Conservation (phyloP, 2,113 vertebrate genomes). For the Nanorana parkeri region DNA sequence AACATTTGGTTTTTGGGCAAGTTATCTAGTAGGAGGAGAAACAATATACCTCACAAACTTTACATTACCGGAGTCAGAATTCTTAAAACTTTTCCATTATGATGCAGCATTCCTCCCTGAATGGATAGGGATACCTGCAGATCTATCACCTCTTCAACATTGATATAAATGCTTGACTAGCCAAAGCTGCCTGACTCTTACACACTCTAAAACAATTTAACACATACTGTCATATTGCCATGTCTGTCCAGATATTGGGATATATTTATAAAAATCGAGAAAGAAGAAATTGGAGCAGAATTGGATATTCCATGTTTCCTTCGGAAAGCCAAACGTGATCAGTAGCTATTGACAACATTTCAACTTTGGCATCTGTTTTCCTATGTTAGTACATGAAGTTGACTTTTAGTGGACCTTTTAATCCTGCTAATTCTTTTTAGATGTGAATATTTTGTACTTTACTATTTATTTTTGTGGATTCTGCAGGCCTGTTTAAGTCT, state of each 20-base stretch:
- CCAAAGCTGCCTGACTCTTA: slow-evolving; percentile 3
- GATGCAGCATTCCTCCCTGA: slow-evolving; percentile 63
- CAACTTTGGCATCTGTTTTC: too few species aligned
- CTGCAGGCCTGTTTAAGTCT: too few species aligned
- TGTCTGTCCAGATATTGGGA: not conserved
- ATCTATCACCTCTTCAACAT: slow-evolving; percentile 62
- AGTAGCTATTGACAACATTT: too few species aligned
- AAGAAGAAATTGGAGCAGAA: too few species aligned
- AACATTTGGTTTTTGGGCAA: slow-evolving; percentile 72
- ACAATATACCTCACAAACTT: slow-evolving; percentile 69
- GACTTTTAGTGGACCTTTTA: too few species aligned
- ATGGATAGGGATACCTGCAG: slow-evolving; percentile 68
- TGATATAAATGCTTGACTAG: not conserved
- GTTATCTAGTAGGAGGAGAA: slow-evolving; percentile 68
- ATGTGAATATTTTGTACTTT: too few species aligned
- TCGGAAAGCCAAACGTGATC: too few species aligned
- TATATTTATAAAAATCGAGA: too few species aligned
- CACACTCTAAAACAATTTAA: not conserved
- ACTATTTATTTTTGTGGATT: too few species aligned
- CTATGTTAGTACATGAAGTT: too few species aligned
- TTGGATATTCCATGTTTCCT: too few species aligned
- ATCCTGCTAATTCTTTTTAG: too few species aligned
- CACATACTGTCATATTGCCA: not conserved
- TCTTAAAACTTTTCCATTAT: slow-evolving; percentile 67
- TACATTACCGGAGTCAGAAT: slow-evolving; percentile 65